These are phyloP conservation scores for Agelas oroides DNA, from an alignment of 37 sponge, comb jelly and placozoan genomes.

Conservation along the genomic window DNA sequence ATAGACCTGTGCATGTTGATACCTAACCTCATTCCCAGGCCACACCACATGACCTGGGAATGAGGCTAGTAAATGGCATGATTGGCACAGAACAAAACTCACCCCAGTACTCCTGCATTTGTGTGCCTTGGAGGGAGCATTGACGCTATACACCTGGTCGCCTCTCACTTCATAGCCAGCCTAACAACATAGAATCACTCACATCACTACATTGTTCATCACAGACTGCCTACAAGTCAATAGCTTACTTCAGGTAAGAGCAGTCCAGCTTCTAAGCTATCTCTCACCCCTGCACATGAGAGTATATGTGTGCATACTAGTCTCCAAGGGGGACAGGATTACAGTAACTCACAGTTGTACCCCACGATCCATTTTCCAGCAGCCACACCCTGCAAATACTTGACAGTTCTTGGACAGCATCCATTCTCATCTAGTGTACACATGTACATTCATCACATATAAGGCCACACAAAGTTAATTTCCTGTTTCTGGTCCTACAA, in stretches of 20 bases:
- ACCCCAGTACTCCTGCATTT: background rate
- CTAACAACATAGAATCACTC: background rate
- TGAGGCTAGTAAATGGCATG: too few species aligned
- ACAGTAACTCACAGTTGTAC: slow-evolving; percentile 13
- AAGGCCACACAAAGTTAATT: background rate
- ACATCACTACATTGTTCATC: background rate
- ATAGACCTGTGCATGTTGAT: background rate
- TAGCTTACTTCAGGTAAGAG: slow-evolving; percentile 6
- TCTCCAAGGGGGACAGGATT: too few species aligned
- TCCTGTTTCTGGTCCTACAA: too few species aligned
- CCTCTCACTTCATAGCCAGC: slow-evolving; percentile 2
- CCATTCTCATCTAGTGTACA: slow-evolving; percentile 40
- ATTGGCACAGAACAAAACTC: background rate
- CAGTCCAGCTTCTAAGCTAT: background rate
- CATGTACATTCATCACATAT: background rate
- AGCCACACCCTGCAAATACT: slow-evolving; percentile 53
- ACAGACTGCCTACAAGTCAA: background rate
- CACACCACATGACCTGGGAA: too few species aligned
- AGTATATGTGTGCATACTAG: background rate
- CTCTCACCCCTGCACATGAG: background rate
- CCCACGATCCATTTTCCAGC: slow-evolving; percentile 40
- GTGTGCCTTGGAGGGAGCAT: slow-evolving; percentile 3
- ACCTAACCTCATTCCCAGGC: too few species aligned
- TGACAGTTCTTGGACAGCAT: slow-evolving; percentile 42
- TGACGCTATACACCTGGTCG: background rate